Conservation (phyloP, 2,113 vertebrate genomes). For the Syrmaticus mikado region DNA sequence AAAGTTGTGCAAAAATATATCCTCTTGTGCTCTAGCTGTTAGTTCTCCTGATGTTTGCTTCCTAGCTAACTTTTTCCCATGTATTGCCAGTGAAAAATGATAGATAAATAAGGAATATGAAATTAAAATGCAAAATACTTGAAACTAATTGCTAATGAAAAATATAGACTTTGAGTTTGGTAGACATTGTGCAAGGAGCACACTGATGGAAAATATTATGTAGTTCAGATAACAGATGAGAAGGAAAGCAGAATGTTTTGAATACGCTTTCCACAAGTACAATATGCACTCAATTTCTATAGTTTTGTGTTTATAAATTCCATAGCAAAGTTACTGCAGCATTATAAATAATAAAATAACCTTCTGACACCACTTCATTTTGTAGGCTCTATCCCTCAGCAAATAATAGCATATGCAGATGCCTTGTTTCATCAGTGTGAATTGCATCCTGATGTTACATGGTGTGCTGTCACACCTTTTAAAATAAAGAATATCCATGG, state of each 20-base stretch:
- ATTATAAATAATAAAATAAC: constrained; percentile 15
- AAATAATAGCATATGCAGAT: neutral
- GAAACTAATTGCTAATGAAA: neutral
- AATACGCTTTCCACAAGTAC: rapidly evolving
- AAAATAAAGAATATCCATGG: neutral
- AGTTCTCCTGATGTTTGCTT: neutral
- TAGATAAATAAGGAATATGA: neutral
- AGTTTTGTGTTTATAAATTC: neutral
- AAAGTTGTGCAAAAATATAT: neutral
- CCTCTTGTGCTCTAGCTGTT: neutral
- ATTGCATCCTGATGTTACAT: neutral
- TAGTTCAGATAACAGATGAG: neutral
- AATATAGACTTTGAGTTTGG: neutral
- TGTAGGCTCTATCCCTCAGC: neutral
- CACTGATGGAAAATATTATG: neutral
- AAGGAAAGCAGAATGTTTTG: neutral
- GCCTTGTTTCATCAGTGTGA: neutral
- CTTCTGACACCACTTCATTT: neutral
- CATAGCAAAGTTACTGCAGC: neutral
- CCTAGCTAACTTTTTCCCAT: neutral
- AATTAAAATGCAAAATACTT: neutral
- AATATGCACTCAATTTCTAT: neutral
- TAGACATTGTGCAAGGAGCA: neutral
- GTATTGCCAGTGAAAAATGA: neutral
- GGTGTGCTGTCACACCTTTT: neutral